Evolutionary conservation across 1,140 invertebrate genomes (phyloP).

Genomic region (Leptopilina clavipes): DNA sequence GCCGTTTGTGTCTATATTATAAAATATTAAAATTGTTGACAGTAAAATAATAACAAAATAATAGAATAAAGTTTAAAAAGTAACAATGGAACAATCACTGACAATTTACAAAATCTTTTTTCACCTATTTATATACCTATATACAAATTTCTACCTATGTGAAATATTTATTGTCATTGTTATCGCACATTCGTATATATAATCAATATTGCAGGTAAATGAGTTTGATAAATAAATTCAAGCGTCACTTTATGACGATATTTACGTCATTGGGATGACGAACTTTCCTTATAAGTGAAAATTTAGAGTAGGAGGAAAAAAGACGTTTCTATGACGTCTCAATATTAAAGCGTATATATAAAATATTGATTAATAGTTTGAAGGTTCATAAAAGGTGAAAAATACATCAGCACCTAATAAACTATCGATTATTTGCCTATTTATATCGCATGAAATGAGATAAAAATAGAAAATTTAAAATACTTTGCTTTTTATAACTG

Average conservation of each 20-base stretch:
- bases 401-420: no score
- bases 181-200: background rate
- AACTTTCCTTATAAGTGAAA: background rate
- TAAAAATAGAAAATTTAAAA: no score
- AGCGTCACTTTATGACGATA: conserved; percentile 6
- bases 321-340: background rate
- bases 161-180: conserved; percentile 4
- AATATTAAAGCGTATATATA: background rate
- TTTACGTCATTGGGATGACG: conserved; percentile 11
- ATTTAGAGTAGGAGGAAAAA: background rate
- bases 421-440: no score
- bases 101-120: background rate
- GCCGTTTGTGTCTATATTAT: no score
- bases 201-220: no score
- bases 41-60: background rate
- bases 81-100: background rate
- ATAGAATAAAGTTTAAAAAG: background rate
- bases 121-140: background rate
- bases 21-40: no score
- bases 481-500: no score
- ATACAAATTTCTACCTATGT: background rate
- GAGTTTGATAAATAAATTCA: no score
- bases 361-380: no score
- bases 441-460: no score
- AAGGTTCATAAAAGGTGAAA: no score